Evolutionary conservation across 1,140 invertebrate species (phyloP), one percentile per base, ranked within the genome.

Genomic region (Tetramorium parvispinum): DNA sequence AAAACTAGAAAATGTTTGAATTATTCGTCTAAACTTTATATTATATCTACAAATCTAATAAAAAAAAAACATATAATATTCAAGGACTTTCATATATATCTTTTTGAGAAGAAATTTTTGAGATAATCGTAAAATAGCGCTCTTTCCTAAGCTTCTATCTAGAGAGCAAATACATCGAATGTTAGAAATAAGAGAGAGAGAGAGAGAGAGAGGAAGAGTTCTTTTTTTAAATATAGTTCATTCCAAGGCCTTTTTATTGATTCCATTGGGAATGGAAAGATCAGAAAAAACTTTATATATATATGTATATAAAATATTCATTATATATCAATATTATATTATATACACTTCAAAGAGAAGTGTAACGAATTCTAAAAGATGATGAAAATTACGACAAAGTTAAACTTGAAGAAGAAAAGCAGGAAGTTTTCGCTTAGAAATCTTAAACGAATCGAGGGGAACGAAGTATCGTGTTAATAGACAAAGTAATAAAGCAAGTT

Each of bases 401-500:
- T 51, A 78, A 63, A 61, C 3, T 2, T 11, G 18, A 49, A 16
- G 57, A 65, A 37, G 27, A 65, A 78, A 63, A 24, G 16, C 18
- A 46, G 16, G 6, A 63, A 65, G 18, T 37, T 78, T 32, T 49
- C 21, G 13, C 4, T 61, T 37, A 21, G 24, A 77, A 63, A 63
- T 78, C 1, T 59, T 51, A 37, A 78, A 63, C 37, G 43, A 10
- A 46, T 21, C 43, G 16, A 63, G 4, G 24, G 13, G 59, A 49
- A 3, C 7, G 8, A 59, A 59, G 75, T 78, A 78, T 37, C 57
- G 43, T 32, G 24, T 78, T 78, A 51, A 78, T 78, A 65, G 43
- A 78, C 43, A 63, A 65, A 51, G 18, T 78, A 65, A 78, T 65
- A 65, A 63, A 78, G 1, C 37, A 37, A 65, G n/a, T 61, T 61